Evolutionary conservation across 2,888 invertebrate species (phyloP).

Genomic region (Meganola albula): DNA sequence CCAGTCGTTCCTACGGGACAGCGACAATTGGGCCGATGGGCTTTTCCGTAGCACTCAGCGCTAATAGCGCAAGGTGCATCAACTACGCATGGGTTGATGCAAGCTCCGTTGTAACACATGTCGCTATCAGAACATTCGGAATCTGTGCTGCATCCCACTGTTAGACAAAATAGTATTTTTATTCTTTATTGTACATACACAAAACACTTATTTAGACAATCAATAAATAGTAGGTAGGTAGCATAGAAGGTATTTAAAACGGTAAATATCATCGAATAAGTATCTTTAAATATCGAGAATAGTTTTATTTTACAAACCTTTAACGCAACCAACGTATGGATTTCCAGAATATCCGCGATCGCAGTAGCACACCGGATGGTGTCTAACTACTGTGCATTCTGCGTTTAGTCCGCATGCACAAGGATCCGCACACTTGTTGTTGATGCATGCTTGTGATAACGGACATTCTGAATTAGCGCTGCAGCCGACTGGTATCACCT

Average conservation of each 20-base stretch:
- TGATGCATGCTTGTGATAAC: constrained; percentile 88
- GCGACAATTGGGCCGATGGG: constrained; percentile 87
- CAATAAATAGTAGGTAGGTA: no score
- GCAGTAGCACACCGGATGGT: constrained; percentile 92
- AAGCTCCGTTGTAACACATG: constrained; percentile 89
- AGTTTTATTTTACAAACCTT: no score
- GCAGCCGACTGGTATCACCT: constrained; percentile 81
- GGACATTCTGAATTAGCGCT: constrained; percentile 89
- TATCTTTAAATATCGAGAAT: no score
- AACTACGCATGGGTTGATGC: constrained; percentile 87
- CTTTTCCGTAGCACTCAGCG: constrained; percentile 89
- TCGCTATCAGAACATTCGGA: constrained; percentile 88
- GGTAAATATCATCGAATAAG: no score
- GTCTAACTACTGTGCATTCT: constrained; percentile 88
- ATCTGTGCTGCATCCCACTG: constrained; percentile 90
- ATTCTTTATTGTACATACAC: no score
- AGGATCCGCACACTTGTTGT: constrained; percentile 87
- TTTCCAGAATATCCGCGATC: constrained; percentile 90
- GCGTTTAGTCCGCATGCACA: constrained; percentile 91
- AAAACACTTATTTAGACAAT: no score
- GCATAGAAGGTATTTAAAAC: no score
- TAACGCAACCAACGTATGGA: constrained; percentile 87
- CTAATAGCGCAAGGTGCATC: constrained; percentile 89
- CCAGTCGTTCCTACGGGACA: constrained; percentile 87
- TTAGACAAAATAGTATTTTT: no score